phyloP scores from a whole-genome alignment of 2,113 vertebrate species.

The Poicephalus meyeri region DNA sequence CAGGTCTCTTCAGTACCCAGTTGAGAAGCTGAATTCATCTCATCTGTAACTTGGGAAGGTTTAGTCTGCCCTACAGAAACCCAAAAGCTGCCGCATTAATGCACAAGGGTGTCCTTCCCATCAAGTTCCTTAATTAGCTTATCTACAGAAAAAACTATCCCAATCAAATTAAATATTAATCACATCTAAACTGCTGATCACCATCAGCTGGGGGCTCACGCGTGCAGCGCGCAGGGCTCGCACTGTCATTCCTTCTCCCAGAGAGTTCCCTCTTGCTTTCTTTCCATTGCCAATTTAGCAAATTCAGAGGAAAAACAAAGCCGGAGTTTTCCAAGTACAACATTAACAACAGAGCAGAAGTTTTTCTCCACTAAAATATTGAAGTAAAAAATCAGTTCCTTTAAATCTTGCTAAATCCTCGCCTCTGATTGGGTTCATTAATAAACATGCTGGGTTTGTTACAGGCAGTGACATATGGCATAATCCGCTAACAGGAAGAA shows the following conservation, averaged over 20 bases:
- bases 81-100: constrained; percentile 44
- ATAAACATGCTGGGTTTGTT: constrained; percentile 95
- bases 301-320: constrained; percentile 72
- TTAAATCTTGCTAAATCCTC: constrained; percentile 82
- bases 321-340: constrained; percentile 68
- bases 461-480: constrained; percentile 95
- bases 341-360: constrained; percentile 62
- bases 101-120: constrained; percentile 56
- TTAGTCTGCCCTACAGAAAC: constrained; percentile 48
- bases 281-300: constrained; percentile 69
- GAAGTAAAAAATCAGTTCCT: constrained; percentile 70
- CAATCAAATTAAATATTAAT: constrained; percentile 81
- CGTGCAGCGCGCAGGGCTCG: constrained; percentile 38
- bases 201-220: constrained; percentile 66
- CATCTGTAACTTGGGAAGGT: constrained; percentile 20
- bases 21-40: neutral
- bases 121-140: constrained; percentile 74
- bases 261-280: constrained; percentile 58
- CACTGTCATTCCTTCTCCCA: constrained; percentile 55
- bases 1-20: neutral
- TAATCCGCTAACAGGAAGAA: constrained; percentile 94
- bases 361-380: constrained; percentile 70
- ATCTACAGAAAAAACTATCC: constrained; percentile 74
- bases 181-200: constrained; percentile 76
- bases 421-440: constrained; percentile 95